Base-by-base conservation (phyloP, 2,888 invertebrate genomes). In the Drosophila affinis region DNA sequence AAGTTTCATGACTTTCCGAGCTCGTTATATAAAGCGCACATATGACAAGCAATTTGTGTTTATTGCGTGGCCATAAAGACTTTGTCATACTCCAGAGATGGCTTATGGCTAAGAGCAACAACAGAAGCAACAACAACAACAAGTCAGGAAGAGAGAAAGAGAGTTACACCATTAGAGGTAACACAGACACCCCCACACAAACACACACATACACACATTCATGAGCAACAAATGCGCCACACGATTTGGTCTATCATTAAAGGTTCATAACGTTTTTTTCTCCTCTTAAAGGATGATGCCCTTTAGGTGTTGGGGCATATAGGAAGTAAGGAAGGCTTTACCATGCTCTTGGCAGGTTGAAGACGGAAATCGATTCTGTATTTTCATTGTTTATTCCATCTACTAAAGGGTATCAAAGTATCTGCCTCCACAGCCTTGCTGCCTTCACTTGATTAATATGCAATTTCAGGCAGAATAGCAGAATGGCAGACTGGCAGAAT, bases 1-100 rank as follows among this genome's bases (percentile, higher is more conserved):
- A 74, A 73, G 84, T 76, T 78, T 78, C 65, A 69, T 70, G 59
- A 58, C 65, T 65, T 63, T 54, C 63, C 32, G 64, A 72, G 76
- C 81, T 82, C 87, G 87, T 87, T 82, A 84, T 60, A 60, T 60
- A 76, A 87, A 78, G 70, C 75, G 64, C 79, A 88, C 83, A 87
- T 88, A 87, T 83, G 88, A 83, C 83, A 86, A 63, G 88, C 86
- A 78, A 83, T 83, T 83, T 83, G 83, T 88, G 88, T 87, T 83
- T 88, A 82, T 88, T 86, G 76, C 78, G 73, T 62, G 72, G 69
- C 72, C 85, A 87, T 82, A 87, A 84, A 84, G 78, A 84, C 81
- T 74, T 39, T 81, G 78, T 81, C 78, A 77, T 67, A 63, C 73
- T 70, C 62, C 48, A 62, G 48, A 61, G 47, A 62, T 69, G 12